Percentiles rank a stretch among this genome's conserved stretches.
Evolutionary conservation across 2,888 invertebrate species (phyloP).

Genomic region (Nasonia oneida): DNA sequence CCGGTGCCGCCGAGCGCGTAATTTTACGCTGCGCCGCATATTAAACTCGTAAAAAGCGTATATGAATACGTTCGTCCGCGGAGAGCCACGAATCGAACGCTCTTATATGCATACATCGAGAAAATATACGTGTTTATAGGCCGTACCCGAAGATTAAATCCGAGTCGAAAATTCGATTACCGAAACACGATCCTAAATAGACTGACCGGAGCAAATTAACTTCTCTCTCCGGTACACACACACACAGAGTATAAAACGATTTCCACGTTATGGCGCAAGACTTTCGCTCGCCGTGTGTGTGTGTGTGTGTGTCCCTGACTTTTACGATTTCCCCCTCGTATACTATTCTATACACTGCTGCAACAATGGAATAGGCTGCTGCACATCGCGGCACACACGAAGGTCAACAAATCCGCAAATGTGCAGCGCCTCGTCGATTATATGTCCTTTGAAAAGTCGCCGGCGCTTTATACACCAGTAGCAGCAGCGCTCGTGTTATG

Average conservation of each 20-base stretch:
- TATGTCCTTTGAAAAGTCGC: conserved; percentile 41
- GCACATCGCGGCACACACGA: conserved; percentile 9
- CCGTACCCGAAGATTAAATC: neutral
- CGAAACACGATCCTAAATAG: conserved; percentile 19
- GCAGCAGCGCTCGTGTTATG: too few species aligned
- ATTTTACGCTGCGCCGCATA: conserved; percentile 32
- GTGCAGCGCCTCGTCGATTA: conserved; percentile 16
- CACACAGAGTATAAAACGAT: conserved; percentile 2
- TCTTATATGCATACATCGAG: too few species aligned
- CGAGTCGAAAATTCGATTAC: conserved; percentile 4
- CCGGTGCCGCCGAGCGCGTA: neutral
- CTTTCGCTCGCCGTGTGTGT: neutral
- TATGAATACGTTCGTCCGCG: neutral
- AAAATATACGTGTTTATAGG: too few species aligned
- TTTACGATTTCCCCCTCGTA: conserved; percentile 39
- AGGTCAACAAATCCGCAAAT: conserved; percentile 53
- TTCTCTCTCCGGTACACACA: neutral
- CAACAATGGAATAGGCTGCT: neutral
- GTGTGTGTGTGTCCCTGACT: neutral
- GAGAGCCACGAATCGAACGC: neutral
- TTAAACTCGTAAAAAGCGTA: conserved; percentile 23
- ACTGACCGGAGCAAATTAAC: conserved; percentile 39
- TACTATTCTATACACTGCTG: neutral
- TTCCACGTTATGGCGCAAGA: conserved; percentile 28
- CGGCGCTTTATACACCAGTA: neutral